Base-by-base conservation (phyloP, 2,797 vertebrate genomes). In the Artibeus lituratus region DNA sequence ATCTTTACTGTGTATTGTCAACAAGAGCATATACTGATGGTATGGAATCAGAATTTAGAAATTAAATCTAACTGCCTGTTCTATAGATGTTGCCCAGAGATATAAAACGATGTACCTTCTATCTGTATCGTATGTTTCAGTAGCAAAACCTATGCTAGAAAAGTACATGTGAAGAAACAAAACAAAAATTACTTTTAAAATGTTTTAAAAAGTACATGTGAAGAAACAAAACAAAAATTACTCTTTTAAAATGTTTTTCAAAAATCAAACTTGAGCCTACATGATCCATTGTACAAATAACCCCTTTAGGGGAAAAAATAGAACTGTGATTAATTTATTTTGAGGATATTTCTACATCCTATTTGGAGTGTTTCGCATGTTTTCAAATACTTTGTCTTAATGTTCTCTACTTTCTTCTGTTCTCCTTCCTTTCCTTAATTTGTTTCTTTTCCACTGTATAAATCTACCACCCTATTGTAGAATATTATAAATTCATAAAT, bases 241-340 rank as follows among this genome's bases (percentile, higher is more conserved):
- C 24, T 39, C n/a, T 96, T 94, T 94, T 35, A n/a, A 83, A 84
- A 78, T 32, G 29, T 39, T 96, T 94, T 94, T 76, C 32, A 86
- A 96, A 96, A 95, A 82, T 78, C 94, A 93, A 90, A 91, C 69
- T 29, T 51, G n/a, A 94, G 51, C 53, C 69, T 74, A 55, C 7
- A 39, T 10, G 70, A 94, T 21, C 92, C 47, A 76, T 0, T 95
- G 69, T 90, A n/a, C 22, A 97, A 94, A 96, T 19, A 94, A 51
- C 69, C 47, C 65, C 76, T 65, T 83, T n/a, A 67, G 35, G n/a
- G 29, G 15, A 2, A 73, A 84, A 90, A 86, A 19, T 65, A 5
- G 3, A 86, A 76, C 7, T 74, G 67, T 49, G 47, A 94, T 92
- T 80, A 93, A 59, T 59, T 92, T 57, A 37, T 83, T 80, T 76